Percentiles rank a stretch among this genome's conserved stretches.
These are phyloP conservation scores for Hypolimnas misippus DNA, from an alignment of 2,888 invertebrate species.

Conservation along the genomic window DNA sequence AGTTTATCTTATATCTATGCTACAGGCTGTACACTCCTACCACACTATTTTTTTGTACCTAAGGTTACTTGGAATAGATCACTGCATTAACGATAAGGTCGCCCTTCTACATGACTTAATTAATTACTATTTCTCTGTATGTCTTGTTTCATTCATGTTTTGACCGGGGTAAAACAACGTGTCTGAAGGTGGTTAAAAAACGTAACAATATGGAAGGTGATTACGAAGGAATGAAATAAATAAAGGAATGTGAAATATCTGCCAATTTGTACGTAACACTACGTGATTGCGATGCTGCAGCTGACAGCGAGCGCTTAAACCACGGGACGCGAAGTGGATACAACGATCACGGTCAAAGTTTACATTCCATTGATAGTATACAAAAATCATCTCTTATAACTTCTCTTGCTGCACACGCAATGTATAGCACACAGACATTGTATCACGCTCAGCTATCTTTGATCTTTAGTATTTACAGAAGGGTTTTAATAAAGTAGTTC, in stretches of 20 bases:
- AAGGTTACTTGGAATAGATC: too few relatives aligned
- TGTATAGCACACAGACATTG: not conserved
- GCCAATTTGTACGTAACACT: conserved; percentile 21
- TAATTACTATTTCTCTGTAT: too few relatives aligned
- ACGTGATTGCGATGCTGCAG: conserved; percentile 1
- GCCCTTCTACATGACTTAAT: too few relatives aligned
- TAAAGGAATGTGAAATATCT: conserved; percentile 26
- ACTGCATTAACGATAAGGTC: too few relatives aligned
- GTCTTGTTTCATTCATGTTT: too few relatives aligned
- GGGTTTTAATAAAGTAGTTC: conserved; percentile 8
- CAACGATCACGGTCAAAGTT: not conserved
- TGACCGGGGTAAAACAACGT: too few relatives aligned
- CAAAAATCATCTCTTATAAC: not conserved
- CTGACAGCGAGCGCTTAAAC: conserved; percentile 4
- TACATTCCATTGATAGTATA: not conserved
- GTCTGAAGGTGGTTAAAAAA: not conserved
- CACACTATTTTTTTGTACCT: too few relatives aligned
- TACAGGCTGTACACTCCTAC: too few relatives aligned
- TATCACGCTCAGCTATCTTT: not conserved
- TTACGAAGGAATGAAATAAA: conserved; percentile 22
- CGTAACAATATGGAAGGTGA: conserved; percentile 8
- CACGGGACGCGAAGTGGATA: not conserved
- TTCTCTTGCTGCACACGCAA: not conserved
- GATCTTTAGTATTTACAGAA: conserved; percentile 7
- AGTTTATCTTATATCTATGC: too few relatives aligned